phyloP scores from a whole-genome alignment of 2,113 vertebrate genomes.

The Heterochromis multidens region DNA sequence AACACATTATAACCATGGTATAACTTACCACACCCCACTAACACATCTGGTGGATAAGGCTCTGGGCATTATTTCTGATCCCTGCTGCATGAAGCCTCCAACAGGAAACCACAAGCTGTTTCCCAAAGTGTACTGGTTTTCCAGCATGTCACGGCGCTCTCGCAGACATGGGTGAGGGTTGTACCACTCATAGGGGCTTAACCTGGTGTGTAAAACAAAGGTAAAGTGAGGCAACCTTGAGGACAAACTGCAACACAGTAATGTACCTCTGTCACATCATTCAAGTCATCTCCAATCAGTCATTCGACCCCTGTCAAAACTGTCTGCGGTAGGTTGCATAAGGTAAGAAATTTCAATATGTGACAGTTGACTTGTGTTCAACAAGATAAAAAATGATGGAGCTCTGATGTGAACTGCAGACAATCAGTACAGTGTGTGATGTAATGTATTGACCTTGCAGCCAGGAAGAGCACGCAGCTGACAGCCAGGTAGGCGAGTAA shows the following conservation, averaged over 20 bases:
- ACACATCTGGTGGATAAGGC: constrained; percentile 92
- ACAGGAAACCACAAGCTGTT: constrained; percentile 96
- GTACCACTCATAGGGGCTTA: constrained; percentile 95
- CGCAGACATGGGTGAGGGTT: constrained; percentile 91
- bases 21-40: constrained; percentile 91
- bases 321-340: constrained; percentile 2
- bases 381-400: constrained; percentile 33
- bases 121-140: constrained; percentile 93
- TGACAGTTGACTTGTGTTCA: constrained; percentile 31
- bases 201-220: constrained; percentile 62
- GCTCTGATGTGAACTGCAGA: constrained; percentile 30
- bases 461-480: constrained; percentile 92
- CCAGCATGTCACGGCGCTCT: constrained; percentile 84
- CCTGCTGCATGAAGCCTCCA: constrained; percentile 97
- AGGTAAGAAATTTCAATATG: background rate
- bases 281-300: constrained; percentile 20
- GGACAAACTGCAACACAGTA: constrained; percentile 7
- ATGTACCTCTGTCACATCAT: background rate
- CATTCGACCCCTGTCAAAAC: constrained; percentile 27
- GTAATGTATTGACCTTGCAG: constrained; percentile 83
- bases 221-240: background rate
- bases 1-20: background rate
- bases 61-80: constrained; percentile 92
- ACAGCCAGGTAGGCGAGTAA: constrained; percentile 93
- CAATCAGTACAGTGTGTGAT: constrained; percentile 40